These are phyloP conservation scores for Silurus glanis DNA, from an alignment of 2,113 vertebrate genomes.

Conservation along the genomic window DNA sequence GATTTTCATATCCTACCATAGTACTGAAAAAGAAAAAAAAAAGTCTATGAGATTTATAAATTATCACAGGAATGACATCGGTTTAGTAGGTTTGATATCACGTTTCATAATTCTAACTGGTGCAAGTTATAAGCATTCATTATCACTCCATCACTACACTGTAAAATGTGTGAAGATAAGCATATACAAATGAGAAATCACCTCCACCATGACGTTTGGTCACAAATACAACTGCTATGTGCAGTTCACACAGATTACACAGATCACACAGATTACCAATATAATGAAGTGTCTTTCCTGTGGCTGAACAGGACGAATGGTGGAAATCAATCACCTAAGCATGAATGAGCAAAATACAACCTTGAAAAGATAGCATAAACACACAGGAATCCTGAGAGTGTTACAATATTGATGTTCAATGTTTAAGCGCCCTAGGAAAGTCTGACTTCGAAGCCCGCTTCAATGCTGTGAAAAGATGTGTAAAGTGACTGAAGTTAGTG, in stretches of 20 bases:
- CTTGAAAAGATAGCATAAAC: not conserved
- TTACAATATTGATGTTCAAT: not conserved
- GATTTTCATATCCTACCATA: not conserved
- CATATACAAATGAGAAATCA: not conserved
- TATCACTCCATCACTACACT: not conserved
- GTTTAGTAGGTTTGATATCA: not conserved
- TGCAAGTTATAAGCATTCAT: not conserved
- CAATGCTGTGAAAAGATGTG: not conserved
- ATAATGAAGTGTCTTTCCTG: not conserved
- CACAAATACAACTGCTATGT: not conserved
- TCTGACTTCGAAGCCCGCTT: not conserved
- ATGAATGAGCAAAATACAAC: not conserved
- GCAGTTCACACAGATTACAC: not conserved
- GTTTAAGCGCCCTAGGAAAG: not conserved
- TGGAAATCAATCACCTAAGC: not conserved
- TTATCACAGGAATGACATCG: not conserved
- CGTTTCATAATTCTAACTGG: not conserved
- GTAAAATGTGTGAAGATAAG: not conserved
- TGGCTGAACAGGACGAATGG: not conserved
- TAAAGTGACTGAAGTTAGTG: not conserved
- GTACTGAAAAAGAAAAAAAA: not conserved
- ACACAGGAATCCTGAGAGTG: not conserved
- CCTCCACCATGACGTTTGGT: not conserved
- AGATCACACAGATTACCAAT: not conserved
- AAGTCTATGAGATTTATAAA: too few relatives aligned